phyloP scores from a whole-genome alignment of 2,113 vertebrate species.

The Lanius collurio region DNA sequence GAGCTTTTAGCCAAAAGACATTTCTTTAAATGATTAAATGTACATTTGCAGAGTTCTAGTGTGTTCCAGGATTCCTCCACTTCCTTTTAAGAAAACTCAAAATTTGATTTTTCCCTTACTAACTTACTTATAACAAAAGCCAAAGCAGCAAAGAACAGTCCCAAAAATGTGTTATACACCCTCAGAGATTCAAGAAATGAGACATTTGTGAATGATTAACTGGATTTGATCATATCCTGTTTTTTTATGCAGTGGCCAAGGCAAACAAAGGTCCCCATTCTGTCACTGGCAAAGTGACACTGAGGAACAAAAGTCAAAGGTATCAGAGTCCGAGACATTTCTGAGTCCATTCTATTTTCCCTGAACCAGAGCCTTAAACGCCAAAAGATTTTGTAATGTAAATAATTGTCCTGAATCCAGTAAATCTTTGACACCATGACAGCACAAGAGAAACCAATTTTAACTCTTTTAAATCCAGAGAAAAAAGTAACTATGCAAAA shows the following conservation, averaged over 20 bases:
- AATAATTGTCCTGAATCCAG: not conserved
- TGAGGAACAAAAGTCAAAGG: not conserved
- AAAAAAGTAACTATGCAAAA: not conserved
- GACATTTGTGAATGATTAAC: conserved; percentile 67
- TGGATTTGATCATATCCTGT: conserved; percentile 57
- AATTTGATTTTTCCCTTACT: conserved; percentile 48
- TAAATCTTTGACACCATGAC: not conserved
- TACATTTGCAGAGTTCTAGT: conserved; percentile 42
- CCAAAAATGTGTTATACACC: conserved; percentile 57
- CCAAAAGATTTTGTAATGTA: not conserved
- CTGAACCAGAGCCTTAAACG: not conserved
- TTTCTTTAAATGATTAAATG: conserved; percentile 63
- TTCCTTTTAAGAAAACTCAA: conserved; percentile 56
- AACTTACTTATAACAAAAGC: conserved; percentile 58
- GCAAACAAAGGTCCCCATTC: conserved; percentile 50
- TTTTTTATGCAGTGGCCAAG: conserved; percentile 55
- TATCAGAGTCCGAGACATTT: conserved; percentile 3
- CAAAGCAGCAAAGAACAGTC: conserved; percentile 39
- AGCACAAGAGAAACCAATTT: not conserved
- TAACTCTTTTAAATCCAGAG: not conserved
- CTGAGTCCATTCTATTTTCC: not conserved
- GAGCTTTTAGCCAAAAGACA: conserved; percentile 51
- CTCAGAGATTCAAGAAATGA: conserved; percentile 50
- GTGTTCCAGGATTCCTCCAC: conserved; percentile 56
- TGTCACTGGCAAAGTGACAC: conserved; percentile 28